A percentile compares a stretch with the other conserved stretches of the same genome.
Evolutionary conservation across 2,797 vertebrate genomes (phyloP).

Genomic region (Selene dorsalis): DNA sequence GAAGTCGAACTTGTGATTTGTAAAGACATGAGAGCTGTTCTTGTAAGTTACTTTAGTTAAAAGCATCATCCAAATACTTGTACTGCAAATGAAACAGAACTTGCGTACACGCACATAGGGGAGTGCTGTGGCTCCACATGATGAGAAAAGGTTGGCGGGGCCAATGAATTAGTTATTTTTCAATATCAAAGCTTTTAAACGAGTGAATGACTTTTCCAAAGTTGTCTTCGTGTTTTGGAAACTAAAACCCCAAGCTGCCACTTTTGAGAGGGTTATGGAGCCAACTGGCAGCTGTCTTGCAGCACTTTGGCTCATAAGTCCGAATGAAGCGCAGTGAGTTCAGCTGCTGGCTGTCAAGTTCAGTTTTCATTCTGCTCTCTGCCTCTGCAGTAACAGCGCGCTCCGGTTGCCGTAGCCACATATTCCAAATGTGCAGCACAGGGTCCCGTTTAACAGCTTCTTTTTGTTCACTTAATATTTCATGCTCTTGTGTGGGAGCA

Average conservation of each 20-base stretch:
- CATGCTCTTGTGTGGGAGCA: constrained; percentile 45
- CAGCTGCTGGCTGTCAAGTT: constrained; percentile 25
- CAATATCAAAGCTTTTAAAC: neutral
- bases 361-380: constrained; percentile 2
- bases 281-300: neutral
- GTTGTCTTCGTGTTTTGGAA: neutral
- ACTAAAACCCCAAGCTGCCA: neutral
- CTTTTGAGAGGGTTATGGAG: neutral
- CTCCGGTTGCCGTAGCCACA: constrained; percentile 2
- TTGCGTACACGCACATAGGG: neutral
- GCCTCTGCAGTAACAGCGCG: neutral
- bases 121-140: neutral
- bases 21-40: neutral
- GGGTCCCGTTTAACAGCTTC: constrained; percentile 31
- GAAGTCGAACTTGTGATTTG: neutral
- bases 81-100: constrained; percentile 1
- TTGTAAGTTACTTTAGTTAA: neutral
- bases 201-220: neutral
- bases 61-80: constrained; percentile 3
- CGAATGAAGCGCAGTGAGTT: constrained; percentile 7
- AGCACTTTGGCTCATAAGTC: constrained; percentile 7
- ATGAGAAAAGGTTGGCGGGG: neutral
- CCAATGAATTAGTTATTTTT: neutral
- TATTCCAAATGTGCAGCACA: constrained; percentile 25
- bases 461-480: constrained; percentile 50